These are phyloP conservation scores for Phrynosoma blainvillii DNA, from an alignment of 2,113 vertebrate genomes.

Conservation along the genomic window DNA sequence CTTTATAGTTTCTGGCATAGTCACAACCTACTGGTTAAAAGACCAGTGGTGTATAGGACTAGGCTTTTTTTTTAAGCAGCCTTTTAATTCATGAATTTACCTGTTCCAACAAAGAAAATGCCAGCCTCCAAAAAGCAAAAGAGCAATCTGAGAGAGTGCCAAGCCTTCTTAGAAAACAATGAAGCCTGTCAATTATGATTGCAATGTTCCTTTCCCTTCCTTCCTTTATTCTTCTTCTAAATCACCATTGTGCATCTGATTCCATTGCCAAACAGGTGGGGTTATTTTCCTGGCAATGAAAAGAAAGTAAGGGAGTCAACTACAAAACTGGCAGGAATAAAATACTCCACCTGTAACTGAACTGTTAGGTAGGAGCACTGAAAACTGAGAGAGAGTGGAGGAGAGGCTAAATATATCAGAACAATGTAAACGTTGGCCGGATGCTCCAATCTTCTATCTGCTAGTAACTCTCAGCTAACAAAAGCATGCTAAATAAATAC, in stretches of 20 bases:
- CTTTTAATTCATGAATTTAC: conserved; percentile 52
- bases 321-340: conserved; percentile 58
- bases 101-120: conserved; percentile 40
- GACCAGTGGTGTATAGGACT: conserved; percentile 45
- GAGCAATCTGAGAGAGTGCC: conserved; percentile 55
- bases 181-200: conserved; percentile 55
- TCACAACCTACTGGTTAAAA: background rate
- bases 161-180: conserved; percentile 58
- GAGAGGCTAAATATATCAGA: conserved; percentile 46
- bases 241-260: conserved; percentile 50
- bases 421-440: conserved; percentile 56
- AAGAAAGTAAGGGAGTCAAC: conserved; percentile 61
- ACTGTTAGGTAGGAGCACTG: conserved; percentile 26
- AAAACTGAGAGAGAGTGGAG: conserved; percentile 35
- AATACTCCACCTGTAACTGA: conserved; percentile 34
- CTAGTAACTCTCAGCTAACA: conserved; percentile 44
- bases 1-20: background rate
- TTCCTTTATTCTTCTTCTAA: conserved; percentile 44
- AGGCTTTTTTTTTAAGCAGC: conserved; percentile 24
- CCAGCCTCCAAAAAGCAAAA: conserved; percentile 36
- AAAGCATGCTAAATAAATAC: conserved; percentile 31
- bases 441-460: conserved; percentile 22
- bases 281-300: conserved; percentile 70
- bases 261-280: conserved; percentile 60
- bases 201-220: conserved; percentile 53